Percentiles rank a stretch among this genome's conserved stretches.
Conservation (phyloP, 2,888 invertebrate species). For the Agriopis aurantiaria region DNA sequence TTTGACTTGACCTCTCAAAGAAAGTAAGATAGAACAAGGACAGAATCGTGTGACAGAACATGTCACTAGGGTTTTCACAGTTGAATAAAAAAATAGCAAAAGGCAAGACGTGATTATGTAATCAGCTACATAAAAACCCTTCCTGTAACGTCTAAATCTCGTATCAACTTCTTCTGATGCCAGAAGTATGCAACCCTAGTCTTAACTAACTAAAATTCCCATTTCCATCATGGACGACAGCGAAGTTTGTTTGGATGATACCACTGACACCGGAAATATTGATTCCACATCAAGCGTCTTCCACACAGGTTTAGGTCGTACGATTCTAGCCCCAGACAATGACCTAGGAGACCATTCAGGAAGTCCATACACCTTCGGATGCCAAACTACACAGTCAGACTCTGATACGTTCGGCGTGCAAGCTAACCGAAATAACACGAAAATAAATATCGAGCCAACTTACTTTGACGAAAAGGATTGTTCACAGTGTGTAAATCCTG, state of each 20-base stretch:
- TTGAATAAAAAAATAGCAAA: slow-evolving; percentile 1
- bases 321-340: slow-evolving; percentile 18
- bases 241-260: slow-evolving; percentile 19
- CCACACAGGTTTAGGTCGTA: slow-evolving; percentile 8
- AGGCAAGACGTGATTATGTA: not conserved
- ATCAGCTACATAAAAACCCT: not conserved
- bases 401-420: slow-evolving; percentile 17
- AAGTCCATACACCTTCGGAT: slow-evolving; percentile 26
- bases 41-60: not conserved
- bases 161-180: slow-evolving; percentile 4
- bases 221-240: slow-evolving; percentile 12
- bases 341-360: slow-evolving; percentile 31
- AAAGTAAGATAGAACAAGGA: not conserved
- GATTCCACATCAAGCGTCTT: slow-evolving; percentile 26
- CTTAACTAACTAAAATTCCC: not conserved
- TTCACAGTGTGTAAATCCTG: slow-evolving; percentile 31
- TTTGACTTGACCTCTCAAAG: too few species aligned
- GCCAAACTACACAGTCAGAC: slow-evolving; percentile 16
- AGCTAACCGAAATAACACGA: not conserved
- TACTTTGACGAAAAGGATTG: slow-evolving; percentile 32
- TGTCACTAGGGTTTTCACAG: not conserved
- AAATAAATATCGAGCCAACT: slow-evolving; percentile 6
- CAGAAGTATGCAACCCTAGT: slow-evolving; percentile 4
- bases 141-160: not conserved
- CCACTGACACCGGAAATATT: slow-evolving; percentile 18